Evolutionary conservation across 2,797 vertebrate genomes (phyloP).

Genomic region (Arrhamphus sclerolepis): DNA sequence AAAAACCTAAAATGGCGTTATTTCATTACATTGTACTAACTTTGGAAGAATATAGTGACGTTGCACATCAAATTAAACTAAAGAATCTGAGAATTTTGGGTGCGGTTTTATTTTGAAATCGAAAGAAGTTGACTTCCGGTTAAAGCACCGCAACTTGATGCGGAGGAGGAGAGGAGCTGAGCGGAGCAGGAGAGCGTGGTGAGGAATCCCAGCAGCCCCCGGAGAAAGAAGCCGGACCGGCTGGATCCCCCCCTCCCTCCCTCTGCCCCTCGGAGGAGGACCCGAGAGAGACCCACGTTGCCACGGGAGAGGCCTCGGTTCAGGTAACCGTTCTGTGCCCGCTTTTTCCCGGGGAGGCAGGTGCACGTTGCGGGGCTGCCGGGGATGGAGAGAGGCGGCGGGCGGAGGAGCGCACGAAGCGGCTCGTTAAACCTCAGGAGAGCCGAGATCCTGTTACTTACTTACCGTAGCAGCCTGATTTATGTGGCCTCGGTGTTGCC

Average conservation of each 20-base stretch:
- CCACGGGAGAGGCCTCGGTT: conserved; percentile 76
- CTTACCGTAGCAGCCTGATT: conserved; percentile 22
- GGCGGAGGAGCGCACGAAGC: conserved; percentile 30
- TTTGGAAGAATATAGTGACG: too few relatives aligned
- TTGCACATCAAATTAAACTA: too few relatives aligned
- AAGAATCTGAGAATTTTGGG: too few relatives aligned
- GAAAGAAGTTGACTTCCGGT: neutral
- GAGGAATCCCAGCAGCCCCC: conserved; percentile 72
- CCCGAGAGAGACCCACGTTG: conserved; percentile 72
- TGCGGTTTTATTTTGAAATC: conserved; percentile 44
- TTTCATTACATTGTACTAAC: too few relatives aligned
- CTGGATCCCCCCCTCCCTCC: conserved; percentile 58
- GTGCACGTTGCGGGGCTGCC: conserved; percentile 36
- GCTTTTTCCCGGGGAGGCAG: conserved; percentile 37
- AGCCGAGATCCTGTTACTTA: conserved; percentile 42
- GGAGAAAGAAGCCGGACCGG: conserved; percentile 70
- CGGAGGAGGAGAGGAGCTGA: conserved; percentile 59
- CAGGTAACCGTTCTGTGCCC: conserved; percentile 73
- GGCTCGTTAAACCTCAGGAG: conserved; percentile 45
- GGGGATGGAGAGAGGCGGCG: conserved; percentile 51
- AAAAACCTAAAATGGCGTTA: too few relatives aligned
- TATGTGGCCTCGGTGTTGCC: conserved; percentile 21
- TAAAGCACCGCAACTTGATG: conserved; percentile 34
- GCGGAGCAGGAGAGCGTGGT: conserved; percentile 60
- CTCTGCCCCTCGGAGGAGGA: conserved; percentile 66